Evolutionary conservation across 2,888 invertebrate genomes (phyloP).

Genomic region (Labia minor): DNA sequence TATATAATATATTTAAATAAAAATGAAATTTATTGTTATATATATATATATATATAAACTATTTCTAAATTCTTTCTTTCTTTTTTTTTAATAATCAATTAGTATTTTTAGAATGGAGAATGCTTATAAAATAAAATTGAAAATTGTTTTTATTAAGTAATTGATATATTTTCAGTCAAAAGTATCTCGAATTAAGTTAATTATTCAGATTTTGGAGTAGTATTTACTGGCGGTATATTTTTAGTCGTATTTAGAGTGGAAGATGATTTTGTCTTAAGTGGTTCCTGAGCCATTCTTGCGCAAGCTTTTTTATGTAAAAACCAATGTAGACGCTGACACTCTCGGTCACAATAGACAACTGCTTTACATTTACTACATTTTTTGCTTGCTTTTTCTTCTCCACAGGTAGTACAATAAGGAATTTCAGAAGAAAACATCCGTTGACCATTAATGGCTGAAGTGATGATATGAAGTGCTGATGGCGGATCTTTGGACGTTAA

Average conservation of each 20-base stretch:
- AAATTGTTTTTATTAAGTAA: too few species aligned
- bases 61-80: too few species aligned
- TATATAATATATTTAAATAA: too few species aligned
- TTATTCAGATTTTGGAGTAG: too few species aligned
- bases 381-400: conserved; percentile 78
- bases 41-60: too few species aligned
- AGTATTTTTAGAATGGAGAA: too few species aligned
- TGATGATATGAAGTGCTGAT: conserved; percentile 58
- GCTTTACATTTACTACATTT: conserved; percentile 91
- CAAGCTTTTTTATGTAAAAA: conserved; percentile 82
- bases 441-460: conserved; percentile 78
- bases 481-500: conserved; percentile 63
- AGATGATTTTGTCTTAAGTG: conserved; percentile 17
- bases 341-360: conserved; percentile 86
- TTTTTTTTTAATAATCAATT: too few species aligned
- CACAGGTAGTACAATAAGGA: conserved; percentile 72
- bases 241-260: neutral
- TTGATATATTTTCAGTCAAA: too few species aligned
- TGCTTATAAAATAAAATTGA: too few species aligned
- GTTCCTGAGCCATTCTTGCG: conserved; percentile 44
- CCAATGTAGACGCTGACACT: conserved; percentile 91
- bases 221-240: neutral
- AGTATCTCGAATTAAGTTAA: too few species aligned
- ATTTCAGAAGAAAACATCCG: conserved; percentile 56
- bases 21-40: too few species aligned